Percentiles rank a stretch among this genome's conserved stretches.
These are phyloP conservation scores for Aspidoscelis tigris DNA, from an alignment of 2,113 vertebrate genomes.

Conservation along the genomic window DNA sequence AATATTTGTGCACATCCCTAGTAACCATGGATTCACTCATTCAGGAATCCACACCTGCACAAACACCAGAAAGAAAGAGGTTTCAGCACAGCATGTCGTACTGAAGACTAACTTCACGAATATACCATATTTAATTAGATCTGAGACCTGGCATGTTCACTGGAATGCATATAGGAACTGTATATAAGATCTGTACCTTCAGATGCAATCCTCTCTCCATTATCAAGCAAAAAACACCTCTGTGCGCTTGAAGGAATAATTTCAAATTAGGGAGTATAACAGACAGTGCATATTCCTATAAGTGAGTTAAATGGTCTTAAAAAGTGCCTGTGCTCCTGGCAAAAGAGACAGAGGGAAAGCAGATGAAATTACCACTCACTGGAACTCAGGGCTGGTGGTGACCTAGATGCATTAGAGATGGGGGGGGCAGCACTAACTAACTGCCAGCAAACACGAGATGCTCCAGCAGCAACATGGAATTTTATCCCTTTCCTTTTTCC, in stretches of 20 bases:
- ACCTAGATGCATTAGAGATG: neutral
- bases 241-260: too few relatives aligned
- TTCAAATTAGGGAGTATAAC: too few relatives aligned
- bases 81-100: neutral
- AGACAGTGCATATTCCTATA: too few relatives aligned
- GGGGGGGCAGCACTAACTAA: neutral
- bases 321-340: neutral
- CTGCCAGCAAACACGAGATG: neutral
- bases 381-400: neutral
- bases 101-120: neutral
- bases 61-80: neutral
- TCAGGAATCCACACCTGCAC: neutral
- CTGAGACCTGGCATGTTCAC: neutral
- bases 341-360: neutral
- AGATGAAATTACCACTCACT: neutral
- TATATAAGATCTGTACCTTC: too few relatives aligned
- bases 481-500: too few relatives aligned
- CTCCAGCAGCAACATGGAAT: too few relatives aligned
- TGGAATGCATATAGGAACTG: neutral
- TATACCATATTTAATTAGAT: too few relatives aligned
- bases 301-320: neutral
- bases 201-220: too few relatives aligned
- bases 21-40: neutral
- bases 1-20: too few relatives aligned
- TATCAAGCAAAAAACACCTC: too few relatives aligned